A percentile compares a stretch with the other conserved stretches of the same genome.
These are phyloP conservation scores for Drosophila koepferae DNA, from an alignment of 2,888 invertebrate genomes.

Conservation along the genomic window DNA sequence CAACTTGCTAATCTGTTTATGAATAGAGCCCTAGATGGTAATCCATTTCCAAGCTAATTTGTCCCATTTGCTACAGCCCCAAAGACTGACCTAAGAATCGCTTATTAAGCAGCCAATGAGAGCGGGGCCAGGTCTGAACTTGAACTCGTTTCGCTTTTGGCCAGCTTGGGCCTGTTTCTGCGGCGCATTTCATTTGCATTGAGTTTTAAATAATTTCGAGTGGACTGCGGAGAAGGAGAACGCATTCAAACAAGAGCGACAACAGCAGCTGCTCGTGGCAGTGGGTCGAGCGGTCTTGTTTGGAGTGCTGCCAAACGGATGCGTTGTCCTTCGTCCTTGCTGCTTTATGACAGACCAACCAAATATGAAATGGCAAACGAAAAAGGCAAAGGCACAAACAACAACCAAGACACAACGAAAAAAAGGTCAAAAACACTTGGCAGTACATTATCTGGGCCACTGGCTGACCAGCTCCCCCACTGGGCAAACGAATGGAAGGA, in stretches of 20 bases:
- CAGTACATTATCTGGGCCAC: constrained; percentile 79
- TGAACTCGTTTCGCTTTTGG: constrained; percentile 45
- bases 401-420: constrained; percentile 14
- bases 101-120: constrained; percentile 4
- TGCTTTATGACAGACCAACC: constrained; percentile 55
- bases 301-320: constrained; percentile 49
- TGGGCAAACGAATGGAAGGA: constrained; percentile 29
- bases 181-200: constrained; percentile 64
- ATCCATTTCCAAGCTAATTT: constrained; percentile 1
- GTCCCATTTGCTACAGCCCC: background rate
- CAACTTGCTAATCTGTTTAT: background rate
- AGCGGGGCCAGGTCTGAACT: constrained; percentile 47
- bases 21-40: background rate
- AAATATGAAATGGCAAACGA: constrained; percentile 53
- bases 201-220: constrained; percentile 58
- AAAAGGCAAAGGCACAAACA: constrained; percentile 29
- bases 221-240: constrained; percentile 8
- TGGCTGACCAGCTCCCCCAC: constrained; percentile 57
- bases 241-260: constrained; percentile 40
- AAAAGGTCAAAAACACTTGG: constrained; percentile 78
- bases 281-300: constrained; percentile 26
- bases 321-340: constrained; percentile 38
- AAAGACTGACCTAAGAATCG: constrained; percentile 3
- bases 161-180: constrained; percentile 22
- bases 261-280: constrained; percentile 51